Evolutionary conservation across 2,797 vertebrate species (phyloP), one percentile per base, ranked within the genome.

Genomic region (Aldrovandia affinis): DNA sequence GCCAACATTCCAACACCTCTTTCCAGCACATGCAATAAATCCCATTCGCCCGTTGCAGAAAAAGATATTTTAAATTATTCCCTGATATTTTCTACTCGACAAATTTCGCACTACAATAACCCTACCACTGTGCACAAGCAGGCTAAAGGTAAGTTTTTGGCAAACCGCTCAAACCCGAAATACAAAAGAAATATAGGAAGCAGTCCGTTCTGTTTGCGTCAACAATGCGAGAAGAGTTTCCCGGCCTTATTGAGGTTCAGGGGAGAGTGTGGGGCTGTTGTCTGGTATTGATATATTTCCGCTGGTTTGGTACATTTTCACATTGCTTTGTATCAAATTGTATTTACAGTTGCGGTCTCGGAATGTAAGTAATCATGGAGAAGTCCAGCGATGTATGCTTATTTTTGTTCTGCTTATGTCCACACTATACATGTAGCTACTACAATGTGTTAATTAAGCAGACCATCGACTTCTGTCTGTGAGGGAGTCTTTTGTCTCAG

Each of bases 161-260:
- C 54, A 28, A 5, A 78, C 22, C 61, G 47, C 42, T 70, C 50
- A 84, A 81, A 81, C 70, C 55, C 42, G 47, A 81, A 42, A 44
- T 61, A 22, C 39, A 47, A 50, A 77, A 63, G 75, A 85, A 85
- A 81, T 85, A 63, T 81, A 3, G 80, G 84, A 81, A 77, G 80
- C 36, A 50, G 36, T 18, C 50, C 39, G n/a, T 52, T 33, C 30
- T n/a, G 18, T 68, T 28, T 68, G 70, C 30, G 82, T 61, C 82
- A 78, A 44, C 33, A 36, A 18, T 28, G 1, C 30, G 25, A 28
- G 33, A 50, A 59, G 65, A 3, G n/a, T 59, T 55, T 42, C 78
- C 30, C 59, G 9, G 75, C 20, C 79, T 42, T 18, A 10, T 14
- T 20, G 54, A 33, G 57, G 39, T 25, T 9, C n/a, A 25, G 33